Conservation (phyloP, 2,113 vertebrate species). For the Choloepus hoffmanni region DNA sequence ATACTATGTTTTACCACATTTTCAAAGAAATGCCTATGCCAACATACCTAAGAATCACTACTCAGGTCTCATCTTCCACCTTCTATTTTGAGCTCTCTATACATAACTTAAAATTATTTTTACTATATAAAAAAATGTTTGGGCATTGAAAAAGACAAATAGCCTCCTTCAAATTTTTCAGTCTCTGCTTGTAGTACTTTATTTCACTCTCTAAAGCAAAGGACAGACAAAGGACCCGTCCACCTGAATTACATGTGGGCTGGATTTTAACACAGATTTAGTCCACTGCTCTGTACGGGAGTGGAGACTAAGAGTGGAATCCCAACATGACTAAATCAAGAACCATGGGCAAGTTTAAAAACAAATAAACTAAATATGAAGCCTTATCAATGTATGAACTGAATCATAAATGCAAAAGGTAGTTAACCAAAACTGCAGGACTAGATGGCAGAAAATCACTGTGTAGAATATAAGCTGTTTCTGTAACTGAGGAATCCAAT, state of each 20-base stretch:
- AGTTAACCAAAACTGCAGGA: neutral
- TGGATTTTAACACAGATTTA: neutral
- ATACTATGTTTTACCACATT: neutral
- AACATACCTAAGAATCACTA: neutral
- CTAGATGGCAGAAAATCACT: neutral
- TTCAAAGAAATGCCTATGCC: neutral
- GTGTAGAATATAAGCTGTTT: neutral
- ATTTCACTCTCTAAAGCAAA: neutral
- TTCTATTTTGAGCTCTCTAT: neutral
- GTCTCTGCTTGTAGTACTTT: neutral
- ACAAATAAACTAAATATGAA: neutral
- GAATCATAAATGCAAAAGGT: neutral
- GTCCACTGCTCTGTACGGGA: neutral
- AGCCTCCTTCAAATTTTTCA: neutral
- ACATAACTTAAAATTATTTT: slow-evolving; percentile 17
- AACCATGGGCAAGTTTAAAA: neutral
- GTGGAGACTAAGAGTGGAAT: neutral
- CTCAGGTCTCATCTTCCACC: neutral
- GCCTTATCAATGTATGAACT: neutral
- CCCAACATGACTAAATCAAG: neutral
- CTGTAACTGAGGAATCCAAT: neutral
- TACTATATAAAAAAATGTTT: neutral
- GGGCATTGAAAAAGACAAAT: neutral
- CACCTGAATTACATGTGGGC: neutral
- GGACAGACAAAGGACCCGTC: neutral